Base-by-base conservation (phyloP, 2,888 invertebrate species). In the Drosophila longiperda region DNA sequence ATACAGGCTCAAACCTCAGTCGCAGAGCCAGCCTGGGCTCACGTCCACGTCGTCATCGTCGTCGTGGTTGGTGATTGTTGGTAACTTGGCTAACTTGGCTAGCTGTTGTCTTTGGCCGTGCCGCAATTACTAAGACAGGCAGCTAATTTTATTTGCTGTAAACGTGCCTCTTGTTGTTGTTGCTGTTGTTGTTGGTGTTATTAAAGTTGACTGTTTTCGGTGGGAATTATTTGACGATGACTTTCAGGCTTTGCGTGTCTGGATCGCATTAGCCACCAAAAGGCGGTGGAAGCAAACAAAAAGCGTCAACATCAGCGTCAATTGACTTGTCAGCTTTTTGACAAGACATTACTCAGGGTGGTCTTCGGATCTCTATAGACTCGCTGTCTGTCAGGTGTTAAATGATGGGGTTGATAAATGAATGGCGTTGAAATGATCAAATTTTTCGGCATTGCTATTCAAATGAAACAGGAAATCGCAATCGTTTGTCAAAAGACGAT, bases 81-180 rank as follows among this genome's bases (percentile, higher is more conserved):
- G 45, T 63, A 59, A 61, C 57, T 65, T 59, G 54, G 68, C 42
- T 59, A 61, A 60, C 49, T 71, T 57, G 58, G 66, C 42, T 64
- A 64, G 74, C 62, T 48, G 58, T 66, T 76, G 70, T 70, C 66
- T 84, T 64, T 82, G 70, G 75, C 85, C 83, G 67, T 73, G 71
- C 68, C 75, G 82, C 89, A 89, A 84, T 84, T 84, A 84, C 89
- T 82, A 87, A 84, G 87, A 87, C 84, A 84, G 84, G 84, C 84
- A 89, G 89, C 89, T 84, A 84, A 84, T 84, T 84, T 88, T 83
- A 83, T 84, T 89, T 83, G 78, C 89, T 80, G 78, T 78, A 86
- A 88, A 83, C 83, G 83, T 83, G 83, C 58, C 53, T 63, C 33
- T 68, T 57, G 29, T 53, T 60, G 15, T 53, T 60, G 45, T 59